Percentiles rank a stretch among this genome's conserved stretches.
Evolutionary conservation across 2,113 vertebrate species (phyloP).

Genomic region (Rattus rattus): DNA sequence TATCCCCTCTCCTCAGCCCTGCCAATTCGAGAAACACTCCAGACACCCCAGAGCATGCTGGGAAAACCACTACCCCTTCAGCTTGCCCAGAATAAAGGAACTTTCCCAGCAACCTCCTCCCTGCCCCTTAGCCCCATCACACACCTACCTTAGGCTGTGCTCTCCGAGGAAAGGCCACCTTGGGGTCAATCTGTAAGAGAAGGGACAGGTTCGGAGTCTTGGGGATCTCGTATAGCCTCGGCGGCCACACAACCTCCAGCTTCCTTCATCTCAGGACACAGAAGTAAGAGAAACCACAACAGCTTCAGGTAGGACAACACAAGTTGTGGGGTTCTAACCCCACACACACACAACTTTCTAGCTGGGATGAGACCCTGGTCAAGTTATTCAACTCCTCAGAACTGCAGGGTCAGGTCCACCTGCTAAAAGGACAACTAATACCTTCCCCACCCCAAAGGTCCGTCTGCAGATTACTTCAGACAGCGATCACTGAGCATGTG

Average conservation of each 20-base stretch:
- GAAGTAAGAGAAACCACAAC: background rate
- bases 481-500: constrained; percentile 6
- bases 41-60: constrained; percentile 24
- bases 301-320: background rate
- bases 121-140: constrained; percentile 23
- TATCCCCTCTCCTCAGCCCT: background rate
- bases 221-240: background rate
- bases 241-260: background rate
- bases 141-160: constrained; percentile 98
- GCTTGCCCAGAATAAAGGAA: background rate
- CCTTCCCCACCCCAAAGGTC: constrained; percentile 1
- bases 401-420: constrained; percentile 16
- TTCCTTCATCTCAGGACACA: constrained; percentile 24
- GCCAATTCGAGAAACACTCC: background rate
- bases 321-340: background rate
- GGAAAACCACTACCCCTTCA: background rate
- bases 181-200: constrained; percentile 95
- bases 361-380: background rate
- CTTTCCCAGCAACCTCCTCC: background rate
- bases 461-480: background rate
- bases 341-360: background rate
- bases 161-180: constrained; percentile 98
- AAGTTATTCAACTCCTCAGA: constrained; percentile 35
- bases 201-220: background rate
- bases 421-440: constrained; percentile 41